Base-by-base conservation (phyloP, 64 coral and sea anemone species). In the Montipora cactus region DNA sequence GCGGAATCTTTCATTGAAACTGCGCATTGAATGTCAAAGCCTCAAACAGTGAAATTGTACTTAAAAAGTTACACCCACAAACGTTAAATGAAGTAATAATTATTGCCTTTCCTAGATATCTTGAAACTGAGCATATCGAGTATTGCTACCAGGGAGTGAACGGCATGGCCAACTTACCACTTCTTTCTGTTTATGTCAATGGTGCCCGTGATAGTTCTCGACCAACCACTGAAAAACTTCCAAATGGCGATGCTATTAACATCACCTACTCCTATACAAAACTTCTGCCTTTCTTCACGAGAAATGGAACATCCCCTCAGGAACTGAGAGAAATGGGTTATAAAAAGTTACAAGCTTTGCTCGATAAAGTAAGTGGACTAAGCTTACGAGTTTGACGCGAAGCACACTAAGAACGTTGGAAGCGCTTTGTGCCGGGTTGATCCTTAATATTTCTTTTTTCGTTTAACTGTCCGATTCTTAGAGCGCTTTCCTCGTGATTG, bases 281-380 rank as follows among this genome's bases (percentile, higher is more conserved):
- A 16, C 5, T 86, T 7, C 18, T 86, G 66, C 71, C 82, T 23
- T 86, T 86, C 47, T 86, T 86, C 37, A 86, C 82, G 18, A 86
- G 82, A 44, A 12, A 18, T 11, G 18, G 7, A 21, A 72, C 71
- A 22, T 50, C 82, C 1, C 82, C 82, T 0, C 46, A 49, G 7
- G 45, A 86, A 19, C 47, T 86, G 1, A 5, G 2, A 70, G 7
- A 48, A 49, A 71, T 47, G 82, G 82, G 82, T 51, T n/a, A 86
- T 66, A 11, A 86, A 49, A 86, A 86, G 51, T 64, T 86, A 2
- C 12, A 86, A 8, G 64, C 14, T 21, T 72, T 86, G 20, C 82
- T 86, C 8, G 28, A 13, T 3, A 15, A 86, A 64, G 82, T 86
- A 23, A 49, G 76, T 18, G 16, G 9, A 74, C 52, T 55, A 55